Evolutionary conservation across 2,888 invertebrate genomes (phyloP).

Genomic region (Eudemis profundana): DNA sequence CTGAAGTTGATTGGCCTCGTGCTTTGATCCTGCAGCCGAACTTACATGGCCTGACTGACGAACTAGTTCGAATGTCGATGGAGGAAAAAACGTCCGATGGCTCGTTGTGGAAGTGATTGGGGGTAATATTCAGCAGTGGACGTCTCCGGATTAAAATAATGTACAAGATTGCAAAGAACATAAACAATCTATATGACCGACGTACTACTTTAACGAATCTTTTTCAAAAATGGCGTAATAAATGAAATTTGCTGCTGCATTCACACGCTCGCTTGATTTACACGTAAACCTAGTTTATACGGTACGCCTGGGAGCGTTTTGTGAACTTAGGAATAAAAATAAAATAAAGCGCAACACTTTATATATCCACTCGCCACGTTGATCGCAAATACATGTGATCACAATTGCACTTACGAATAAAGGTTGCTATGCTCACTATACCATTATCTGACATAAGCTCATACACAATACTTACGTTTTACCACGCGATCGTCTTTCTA

Average conservation of each 20-base stretch:
- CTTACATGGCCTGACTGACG: too few species aligned
- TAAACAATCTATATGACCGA: too few species aligned
- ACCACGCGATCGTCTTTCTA: too few species aligned
- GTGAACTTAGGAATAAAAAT: slow-evolving; percentile 3
- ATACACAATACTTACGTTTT: not conserved
- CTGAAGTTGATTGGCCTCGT: too few species aligned
- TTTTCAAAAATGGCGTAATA: not conserved
- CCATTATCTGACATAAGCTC: not conserved
- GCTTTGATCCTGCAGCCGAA: too few species aligned
- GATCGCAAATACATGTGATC: not conserved
- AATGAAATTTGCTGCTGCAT: slow-evolving; percentile 6
- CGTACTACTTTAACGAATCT: too few species aligned
- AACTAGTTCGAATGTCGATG: too few species aligned
- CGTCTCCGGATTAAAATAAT: too few species aligned
- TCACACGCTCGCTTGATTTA: slow-evolving; percentile 14
- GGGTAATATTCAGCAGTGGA: too few species aligned
- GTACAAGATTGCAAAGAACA: too few species aligned
- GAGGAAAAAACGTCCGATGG: too few species aligned
- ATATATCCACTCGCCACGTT: not conserved
- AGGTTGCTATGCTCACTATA: not conserved
- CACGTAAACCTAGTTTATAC: slow-evolving; percentile 6
- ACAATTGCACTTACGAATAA: not conserved
- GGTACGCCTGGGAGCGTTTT: not conserved
- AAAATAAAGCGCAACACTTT: not conserved
- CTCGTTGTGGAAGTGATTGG: too few species aligned